Evolutionary conservation across 2,113 vertebrate species (phyloP).

Genomic region (Chelonoidis abingdonii): DNA sequence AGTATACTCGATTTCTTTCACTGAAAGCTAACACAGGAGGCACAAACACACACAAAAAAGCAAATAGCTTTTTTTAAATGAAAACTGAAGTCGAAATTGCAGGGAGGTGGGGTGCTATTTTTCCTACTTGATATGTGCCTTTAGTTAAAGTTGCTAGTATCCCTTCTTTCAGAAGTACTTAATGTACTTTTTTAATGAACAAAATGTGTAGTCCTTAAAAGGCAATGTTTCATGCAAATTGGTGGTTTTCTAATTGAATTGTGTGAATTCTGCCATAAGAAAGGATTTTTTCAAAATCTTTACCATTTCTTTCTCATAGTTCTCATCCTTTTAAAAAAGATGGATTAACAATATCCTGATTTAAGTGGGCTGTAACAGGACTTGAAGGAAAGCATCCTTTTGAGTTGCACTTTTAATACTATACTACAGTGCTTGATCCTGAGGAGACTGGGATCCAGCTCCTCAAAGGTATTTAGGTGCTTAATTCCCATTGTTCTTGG

Average conservation of each 20-base stretch:
- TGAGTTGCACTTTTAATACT: background rate
- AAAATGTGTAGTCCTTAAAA: background rate
- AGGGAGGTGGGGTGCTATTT: background rate
- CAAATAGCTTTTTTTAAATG: background rate
- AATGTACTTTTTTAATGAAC: constrained; percentile 19
- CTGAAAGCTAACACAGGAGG: background rate
- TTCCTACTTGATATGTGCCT: background rate
- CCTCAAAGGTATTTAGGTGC: background rate
- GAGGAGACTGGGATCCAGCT: background rate
- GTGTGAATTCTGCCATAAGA: background rate
- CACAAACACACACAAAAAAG: background rate
- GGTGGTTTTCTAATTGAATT: background rate
- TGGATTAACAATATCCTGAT: background rate
- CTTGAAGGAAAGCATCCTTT: background rate
- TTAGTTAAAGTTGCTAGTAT: background rate
- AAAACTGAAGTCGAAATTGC: background rate
- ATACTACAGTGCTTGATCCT: background rate
- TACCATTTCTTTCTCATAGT: background rate
- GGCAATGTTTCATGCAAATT: background rate
- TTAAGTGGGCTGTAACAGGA: background rate
- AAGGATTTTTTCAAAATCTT: background rate
- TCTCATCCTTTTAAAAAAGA: background rate
- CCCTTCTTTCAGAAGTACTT: background rate
- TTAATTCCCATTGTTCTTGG: background rate
- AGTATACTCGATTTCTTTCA: background rate